Percentiles rank a stretch among this genome's conserved stretches.
Conservation (phyloP, 2,888 invertebrate genomes). For the Cantharis nigra region DNA sequence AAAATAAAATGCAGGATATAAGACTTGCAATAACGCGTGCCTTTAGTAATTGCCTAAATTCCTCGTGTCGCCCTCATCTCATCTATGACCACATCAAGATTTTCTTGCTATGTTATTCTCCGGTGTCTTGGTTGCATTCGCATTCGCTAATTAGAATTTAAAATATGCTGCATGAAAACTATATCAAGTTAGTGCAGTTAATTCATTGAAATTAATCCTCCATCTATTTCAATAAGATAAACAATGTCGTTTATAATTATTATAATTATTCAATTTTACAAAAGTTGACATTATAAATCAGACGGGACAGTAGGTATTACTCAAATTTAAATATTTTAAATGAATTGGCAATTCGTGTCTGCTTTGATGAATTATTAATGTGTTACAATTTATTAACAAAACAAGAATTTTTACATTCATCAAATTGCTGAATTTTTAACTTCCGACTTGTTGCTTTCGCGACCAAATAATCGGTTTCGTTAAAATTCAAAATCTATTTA, state of each 20-base stretch:
- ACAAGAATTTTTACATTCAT: not conserved
- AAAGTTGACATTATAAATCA: slow-evolving; percentile 15
- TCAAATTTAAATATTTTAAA: slow-evolving; percentile 38
- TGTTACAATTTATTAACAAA: slow-evolving; percentile 1
- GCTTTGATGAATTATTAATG: slow-evolving; percentile 33
- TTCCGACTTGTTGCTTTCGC: not conserved
- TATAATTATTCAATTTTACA: not conserved
- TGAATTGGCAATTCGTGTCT: slow-evolving; percentile 39
- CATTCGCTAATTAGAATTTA: not conserved
- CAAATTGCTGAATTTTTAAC: not conserved
- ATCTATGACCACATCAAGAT: slow-evolving; percentile 18
- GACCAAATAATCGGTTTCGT: not conserved
- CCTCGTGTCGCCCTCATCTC: slow-evolving; percentile 34
- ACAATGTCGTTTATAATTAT: not conserved
- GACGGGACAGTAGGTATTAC: slow-evolving; percentile 28
- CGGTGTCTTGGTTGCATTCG: not conserved
- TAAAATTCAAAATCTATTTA: not conserved
- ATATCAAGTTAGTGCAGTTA: not conserved
- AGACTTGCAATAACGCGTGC: slow-evolving; percentile 41
- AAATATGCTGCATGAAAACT: not conserved
- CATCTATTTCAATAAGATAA: not conserved
- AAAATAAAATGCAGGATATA: slow-evolving; percentile 43
- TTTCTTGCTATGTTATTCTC: not conserved
- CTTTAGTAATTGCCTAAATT: slow-evolving; percentile 45
- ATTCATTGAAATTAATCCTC: not conserved